These are phyloP conservation scores for Aphis craccivora DNA, from an alignment of 1,140 invertebrate species.

Conservation along the genomic window DNA sequence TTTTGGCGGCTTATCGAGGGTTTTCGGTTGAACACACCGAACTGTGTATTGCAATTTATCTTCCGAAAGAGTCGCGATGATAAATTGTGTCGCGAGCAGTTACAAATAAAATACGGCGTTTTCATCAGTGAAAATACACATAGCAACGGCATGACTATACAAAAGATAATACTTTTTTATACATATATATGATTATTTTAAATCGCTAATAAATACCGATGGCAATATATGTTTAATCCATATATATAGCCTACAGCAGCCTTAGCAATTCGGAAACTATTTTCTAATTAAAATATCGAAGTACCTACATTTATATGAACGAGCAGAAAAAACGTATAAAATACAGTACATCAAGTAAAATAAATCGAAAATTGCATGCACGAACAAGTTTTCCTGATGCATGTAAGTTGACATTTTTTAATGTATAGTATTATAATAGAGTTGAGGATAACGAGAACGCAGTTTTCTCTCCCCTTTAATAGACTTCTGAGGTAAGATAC, in stretches of 20 bases:
- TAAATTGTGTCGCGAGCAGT: conserved; percentile 42
- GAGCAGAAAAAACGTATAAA: not conserved
- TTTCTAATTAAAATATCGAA: not conserved
- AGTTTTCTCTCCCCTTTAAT: not conserved
- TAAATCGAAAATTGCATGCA: not conserved
- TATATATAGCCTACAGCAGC: not conserved
- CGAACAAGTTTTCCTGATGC: not conserved
- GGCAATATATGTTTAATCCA: not conserved
- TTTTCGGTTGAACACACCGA: conserved; percentile 55
- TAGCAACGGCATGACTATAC: not conserved
- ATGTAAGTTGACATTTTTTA: not conserved
- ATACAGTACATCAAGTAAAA: not conserved
- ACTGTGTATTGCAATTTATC: conserved; percentile 52
- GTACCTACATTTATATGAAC: not conserved
- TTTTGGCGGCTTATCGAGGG: conserved; percentile 55
- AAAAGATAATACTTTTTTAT: conserved; percentile 15
- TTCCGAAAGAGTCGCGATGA: conserved; percentile 38
- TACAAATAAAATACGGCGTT: conserved; percentile 35
- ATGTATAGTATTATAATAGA: not conserved
- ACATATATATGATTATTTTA: not conserved
- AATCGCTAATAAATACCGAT: not conserved
- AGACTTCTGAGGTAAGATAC: not conserved
- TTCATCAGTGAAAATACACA: conserved; percentile 30
- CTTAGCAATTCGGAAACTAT: not conserved
- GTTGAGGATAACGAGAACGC: not conserved